These are phyloP conservation scores for Leucosticte australis DNA, from an alignment of 2,113 vertebrate genomes.

Conservation along the genomic window DNA sequence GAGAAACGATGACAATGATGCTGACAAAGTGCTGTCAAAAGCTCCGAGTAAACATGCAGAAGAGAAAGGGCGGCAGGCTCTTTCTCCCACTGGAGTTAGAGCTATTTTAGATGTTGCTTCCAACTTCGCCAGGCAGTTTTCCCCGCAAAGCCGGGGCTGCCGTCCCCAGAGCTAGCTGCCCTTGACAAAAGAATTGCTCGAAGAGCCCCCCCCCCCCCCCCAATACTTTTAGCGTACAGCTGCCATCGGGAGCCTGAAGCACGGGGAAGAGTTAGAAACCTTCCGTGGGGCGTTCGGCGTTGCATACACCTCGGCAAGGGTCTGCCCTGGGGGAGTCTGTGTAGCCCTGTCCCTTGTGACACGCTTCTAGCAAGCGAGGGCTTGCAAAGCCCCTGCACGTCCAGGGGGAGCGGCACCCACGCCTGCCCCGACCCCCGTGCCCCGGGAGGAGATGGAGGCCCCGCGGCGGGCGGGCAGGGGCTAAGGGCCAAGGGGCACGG, in stretches of 20 bases:
- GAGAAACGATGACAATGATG: neutral
- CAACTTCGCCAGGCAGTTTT: neutral
- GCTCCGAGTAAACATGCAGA: neutral
- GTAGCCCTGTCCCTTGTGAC: neutral
- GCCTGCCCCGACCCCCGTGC: neutral
- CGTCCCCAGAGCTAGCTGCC: neutral
- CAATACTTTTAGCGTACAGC: no score
- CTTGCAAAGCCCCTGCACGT: neutral
- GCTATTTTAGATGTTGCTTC: neutral
- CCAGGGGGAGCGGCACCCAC: neutral
- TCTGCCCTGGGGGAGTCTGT: neutral
- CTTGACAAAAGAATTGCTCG: neutral
- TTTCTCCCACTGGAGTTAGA: neutral
- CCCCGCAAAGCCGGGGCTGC: neutral
- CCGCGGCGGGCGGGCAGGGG: neutral
- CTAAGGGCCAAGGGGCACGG: neutral
- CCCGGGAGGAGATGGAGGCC: neutral
- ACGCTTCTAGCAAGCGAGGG: neutral
- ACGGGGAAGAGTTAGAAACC: neutral
- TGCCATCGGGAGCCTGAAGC: neutral
- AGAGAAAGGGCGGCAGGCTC: neutral
- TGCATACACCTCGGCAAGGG: neutral
- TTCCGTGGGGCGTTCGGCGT: neutral
- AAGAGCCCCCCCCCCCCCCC: neutral
- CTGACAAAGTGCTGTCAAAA: neutral